phyloP scores from a whole-genome alignment of 2,888 invertebrate species.

The Drosophila prolongata region DNA sequence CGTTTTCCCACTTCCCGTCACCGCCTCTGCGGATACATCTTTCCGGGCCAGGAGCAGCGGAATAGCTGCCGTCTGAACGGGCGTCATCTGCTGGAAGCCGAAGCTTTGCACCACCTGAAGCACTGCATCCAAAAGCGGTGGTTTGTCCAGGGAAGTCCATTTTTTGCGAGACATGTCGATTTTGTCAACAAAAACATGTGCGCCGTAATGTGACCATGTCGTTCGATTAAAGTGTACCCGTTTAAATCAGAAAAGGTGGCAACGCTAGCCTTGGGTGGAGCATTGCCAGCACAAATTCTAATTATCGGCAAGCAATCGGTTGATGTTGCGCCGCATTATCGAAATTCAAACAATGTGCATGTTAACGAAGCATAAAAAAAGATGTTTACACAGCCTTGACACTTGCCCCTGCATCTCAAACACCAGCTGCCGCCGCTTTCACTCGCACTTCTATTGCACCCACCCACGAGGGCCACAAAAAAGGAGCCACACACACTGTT shows the following conservation, averaged over 20 bases:
- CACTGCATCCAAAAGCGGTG: slow-evolving; percentile 85
- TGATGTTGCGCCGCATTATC: background rate
- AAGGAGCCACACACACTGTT: slow-evolving; percentile 63
- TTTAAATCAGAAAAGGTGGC: background rate
- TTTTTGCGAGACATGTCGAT: slow-evolving; percentile 80
- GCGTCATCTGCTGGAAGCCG: slow-evolving; percentile 86
- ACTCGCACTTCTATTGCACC: slow-evolving; percentile 42
- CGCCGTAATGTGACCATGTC: slow-evolving; percentile 8
- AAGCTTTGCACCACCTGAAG: slow-evolving; percentile 86
- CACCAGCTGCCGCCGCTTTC: slow-evolving; percentile 59
- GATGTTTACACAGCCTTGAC: slow-evolving; percentile 11
- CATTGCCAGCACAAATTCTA: background rate
- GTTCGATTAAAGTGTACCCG: too few species aligned
- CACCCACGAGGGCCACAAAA: slow-evolving; percentile 30
- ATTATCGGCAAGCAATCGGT: too few species aligned
- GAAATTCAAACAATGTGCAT: slow-evolving; percentile 5
- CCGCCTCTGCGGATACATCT: slow-evolving; percentile 99
- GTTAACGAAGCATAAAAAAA: background rate
- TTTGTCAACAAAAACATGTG: slow-evolving; percentile 49
- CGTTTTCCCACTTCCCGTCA: slow-evolving; percentile 99
- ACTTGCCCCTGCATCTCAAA: slow-evolving; percentile 16
- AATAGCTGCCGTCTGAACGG: slow-evolving; percentile 93
- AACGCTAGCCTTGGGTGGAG: background rate
- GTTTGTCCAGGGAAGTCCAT: slow-evolving; percentile 84
- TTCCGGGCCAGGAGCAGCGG: slow-evolving; percentile 94